Percentiles rank a stretch among this genome's conserved stretches.
Evolutionary conservation across 1,140 invertebrate genomes (phyloP).

Genomic region (Drosophila watanabei): DNA sequence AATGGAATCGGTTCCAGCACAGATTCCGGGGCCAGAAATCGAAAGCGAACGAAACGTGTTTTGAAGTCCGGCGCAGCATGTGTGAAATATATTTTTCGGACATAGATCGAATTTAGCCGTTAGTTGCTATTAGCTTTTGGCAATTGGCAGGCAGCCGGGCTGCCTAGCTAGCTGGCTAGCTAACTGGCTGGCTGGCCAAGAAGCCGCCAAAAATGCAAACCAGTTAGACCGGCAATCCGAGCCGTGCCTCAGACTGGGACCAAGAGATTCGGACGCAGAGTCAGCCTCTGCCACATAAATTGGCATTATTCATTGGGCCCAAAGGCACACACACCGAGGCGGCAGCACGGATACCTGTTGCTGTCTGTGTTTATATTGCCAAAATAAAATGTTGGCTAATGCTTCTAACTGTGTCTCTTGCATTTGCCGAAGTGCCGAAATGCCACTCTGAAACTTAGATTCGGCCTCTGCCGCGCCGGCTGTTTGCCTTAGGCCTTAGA

Average conservation of each 20-base stretch:
- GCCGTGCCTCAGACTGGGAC: constrained; percentile 34
- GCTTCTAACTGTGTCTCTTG: constrained; percentile 77
- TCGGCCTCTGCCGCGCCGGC: constrained; percentile 43
- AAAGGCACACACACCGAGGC: constrained; percentile 55
- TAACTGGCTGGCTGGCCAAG: constrained; percentile 24
- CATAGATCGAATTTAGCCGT: constrained; percentile 46
- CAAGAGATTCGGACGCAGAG: constrained; percentile 24
- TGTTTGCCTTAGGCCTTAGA: constrained; percentile 45
- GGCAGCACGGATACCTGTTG: constrained; percentile 28
- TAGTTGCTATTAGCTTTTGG: constrained; percentile 35
- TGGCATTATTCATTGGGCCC: constrained; percentile 60
- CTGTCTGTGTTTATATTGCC: constrained; percentile 40
- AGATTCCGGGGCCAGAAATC: constrained; percentile 31
- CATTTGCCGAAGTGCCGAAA: constrained; percentile 62
- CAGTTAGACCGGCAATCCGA: constrained; percentile 73
- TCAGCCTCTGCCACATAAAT: constrained; percentile 64
- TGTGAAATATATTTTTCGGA: constrained; percentile 64
- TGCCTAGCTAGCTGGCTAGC: too few relatives aligned
- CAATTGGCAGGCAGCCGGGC: constrained; percentile 30
- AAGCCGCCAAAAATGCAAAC: constrained; percentile 58
- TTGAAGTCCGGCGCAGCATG: constrained; percentile 62
- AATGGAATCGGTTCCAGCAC: constrained; percentile 65
- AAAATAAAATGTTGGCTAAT: constrained; percentile 63
- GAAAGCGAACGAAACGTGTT: constrained; percentile 64
- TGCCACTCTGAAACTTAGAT: constrained; percentile 50